phyloP scores from a whole-genome alignment of 2,113 vertebrate species.

The Hypomesus transpacificus region DNA sequence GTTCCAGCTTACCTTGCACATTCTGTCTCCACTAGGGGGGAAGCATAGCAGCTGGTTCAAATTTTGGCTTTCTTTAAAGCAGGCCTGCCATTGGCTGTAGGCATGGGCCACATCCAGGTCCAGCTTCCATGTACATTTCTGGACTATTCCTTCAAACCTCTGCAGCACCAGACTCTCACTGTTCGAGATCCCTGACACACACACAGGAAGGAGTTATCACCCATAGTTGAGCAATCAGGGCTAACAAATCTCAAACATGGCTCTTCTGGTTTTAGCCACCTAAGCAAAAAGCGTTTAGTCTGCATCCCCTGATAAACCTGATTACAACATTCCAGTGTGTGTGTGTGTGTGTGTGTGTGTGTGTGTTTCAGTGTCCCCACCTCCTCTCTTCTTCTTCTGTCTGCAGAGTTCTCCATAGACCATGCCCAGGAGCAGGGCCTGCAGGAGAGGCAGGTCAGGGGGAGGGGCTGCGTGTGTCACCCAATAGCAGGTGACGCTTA shows the following conservation, averaged over 20 bases:
- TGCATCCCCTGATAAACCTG: too few species aligned
- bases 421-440: conserved; percentile 77
- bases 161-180: conserved; percentile 1
- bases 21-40: conserved; percentile 78
- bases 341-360: not conserved
- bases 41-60: conserved; percentile 81
- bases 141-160: conserved; percentile 52
- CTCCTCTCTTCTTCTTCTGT: conserved; percentile 50
- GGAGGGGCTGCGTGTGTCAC: conserved; percentile 57
- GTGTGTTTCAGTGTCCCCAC: not conserved
- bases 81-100: conserved; percentile 87
- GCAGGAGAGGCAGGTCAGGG: conserved; percentile 64
- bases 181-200: not conserved
- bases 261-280: too few species aligned
- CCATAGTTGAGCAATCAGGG: not conserved
- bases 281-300: too few species aligned
- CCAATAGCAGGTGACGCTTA: conserved; percentile 81
- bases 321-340: too few species aligned
- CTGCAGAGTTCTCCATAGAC: conserved; percentile 63
- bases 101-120: conserved; percentile 70
- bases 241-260: too few species aligned
- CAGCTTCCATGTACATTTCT: conserved; percentile 7
- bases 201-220: not conserved
- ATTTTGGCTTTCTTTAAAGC: conserved; percentile 72
- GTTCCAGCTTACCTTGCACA: conserved; percentile 68